Base-by-base conservation (phyloP, 2,888 invertebrate genomes). In the Orchesella flavescens region DNA sequence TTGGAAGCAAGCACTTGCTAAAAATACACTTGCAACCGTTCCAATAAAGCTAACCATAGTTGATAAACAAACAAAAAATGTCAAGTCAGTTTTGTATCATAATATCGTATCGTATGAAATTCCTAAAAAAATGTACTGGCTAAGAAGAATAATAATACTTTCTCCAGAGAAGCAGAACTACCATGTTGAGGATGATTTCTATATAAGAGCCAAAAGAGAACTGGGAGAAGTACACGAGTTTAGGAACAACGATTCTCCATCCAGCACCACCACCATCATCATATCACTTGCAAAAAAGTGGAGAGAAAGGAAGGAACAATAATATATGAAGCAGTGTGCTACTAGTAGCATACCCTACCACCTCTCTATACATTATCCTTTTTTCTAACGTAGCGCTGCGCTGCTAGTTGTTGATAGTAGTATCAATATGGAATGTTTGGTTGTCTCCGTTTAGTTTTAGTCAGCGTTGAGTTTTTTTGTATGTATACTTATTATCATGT, bases 181-280 rank as follows among this genome's bases (percentile, higher is more conserved):
- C 12, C 53, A 82, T 15, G 57, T 75, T 68, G 69, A 82, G 63
- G 82, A 80, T 73, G 66, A 71, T 82, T 68, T 73, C 82, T 82
- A 82, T 71, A 76, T 82, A 82, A 75, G 34, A 76, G 82, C 82
- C 55, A 76, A 82, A 82, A 15, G 75, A 75, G 71, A 82, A 82
- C 82, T 82, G 82, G 71, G 21, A 46, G 71, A 63, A 21, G 75
- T 69, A 74, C 81, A 82, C 75, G 82, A 75, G 82, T 82, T 82
- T 82, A 82, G n/a, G n/a, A n/a, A 69, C 75, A 75, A 63, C 61
- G 63, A 75, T 75, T 81, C 63, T 61, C 61, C 34, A 65, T 61
- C 61, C 34, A 65, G 3, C 23, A 63, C 23, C 61, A 43, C 43
- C 5, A 57, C 23, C 63, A 63, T 5, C 15, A 12, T n/a, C 65